phyloP scores from a whole-genome alignment of 2,888 invertebrate species.

The Orthosia incerta region DNA sequence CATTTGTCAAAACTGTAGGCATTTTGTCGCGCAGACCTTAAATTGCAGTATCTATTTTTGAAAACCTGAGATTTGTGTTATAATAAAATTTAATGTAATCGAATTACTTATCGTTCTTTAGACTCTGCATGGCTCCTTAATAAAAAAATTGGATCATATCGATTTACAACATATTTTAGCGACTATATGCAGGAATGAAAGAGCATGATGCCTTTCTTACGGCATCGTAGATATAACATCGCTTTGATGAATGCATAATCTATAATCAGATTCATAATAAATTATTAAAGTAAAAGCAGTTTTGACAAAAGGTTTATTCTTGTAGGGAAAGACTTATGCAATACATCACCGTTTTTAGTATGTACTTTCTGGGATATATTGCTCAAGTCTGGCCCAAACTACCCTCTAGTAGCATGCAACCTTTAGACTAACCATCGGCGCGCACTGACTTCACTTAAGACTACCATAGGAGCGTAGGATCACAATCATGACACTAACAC shows the following conservation, averaged over 20 bases:
- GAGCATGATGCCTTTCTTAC: conserved; percentile 24
- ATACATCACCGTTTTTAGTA: background rate
- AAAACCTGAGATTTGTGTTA: background rate
- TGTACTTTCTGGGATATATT: background rate
- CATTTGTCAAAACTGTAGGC: conserved; percentile 42
- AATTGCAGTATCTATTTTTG: background rate
- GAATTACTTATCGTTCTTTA: background rate
- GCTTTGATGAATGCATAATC: conserved; percentile 14
- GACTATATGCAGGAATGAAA: background rate
- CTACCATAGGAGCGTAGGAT: conserved; percentile 50
- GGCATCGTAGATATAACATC: background rate
- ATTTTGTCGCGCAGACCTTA: background rate
- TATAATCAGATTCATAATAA: background rate
- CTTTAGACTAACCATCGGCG: conserved; percentile 52
- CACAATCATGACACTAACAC: conserved; percentile 70
- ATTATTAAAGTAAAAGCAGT: background rate
- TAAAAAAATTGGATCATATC: background rate
- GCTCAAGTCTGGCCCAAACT: conserved; percentile 3
- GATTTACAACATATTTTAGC: background rate
- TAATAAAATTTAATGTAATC: no score
- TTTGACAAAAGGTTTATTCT: conserved; percentile 41
- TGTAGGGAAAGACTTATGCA: conserved; percentile 7
- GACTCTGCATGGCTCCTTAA: background rate
- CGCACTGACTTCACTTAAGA: conserved; percentile 59
- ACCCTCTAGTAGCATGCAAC: conserved; percentile 52